Base-by-base conservation (phyloP, 2,113 vertebrate genomes). In the Eclectus roratus region DNA sequence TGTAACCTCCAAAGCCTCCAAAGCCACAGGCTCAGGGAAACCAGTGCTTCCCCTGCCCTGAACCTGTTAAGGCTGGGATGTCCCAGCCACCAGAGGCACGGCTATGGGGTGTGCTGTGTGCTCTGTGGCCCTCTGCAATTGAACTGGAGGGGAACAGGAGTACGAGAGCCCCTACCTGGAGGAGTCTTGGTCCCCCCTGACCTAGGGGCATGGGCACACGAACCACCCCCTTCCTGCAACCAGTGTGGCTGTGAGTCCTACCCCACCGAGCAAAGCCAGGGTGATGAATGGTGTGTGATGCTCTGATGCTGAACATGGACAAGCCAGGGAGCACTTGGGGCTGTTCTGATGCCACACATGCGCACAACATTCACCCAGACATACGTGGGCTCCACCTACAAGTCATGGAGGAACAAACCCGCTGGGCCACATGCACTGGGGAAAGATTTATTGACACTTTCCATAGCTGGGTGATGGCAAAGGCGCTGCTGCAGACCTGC, bases 381-480 rank as follows among this genome's bases (percentile, higher is more conserved):
- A 28, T 44, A 37, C 0, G 1, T 44, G 33, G 15, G 27, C 33
- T 46, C n/a, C n/a, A 5, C 29, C 46, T 68, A 69, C 37, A 10
- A 71, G 18, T 19, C 24, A 9, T 0, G 4, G 20, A 77, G 37
- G 35, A 83, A 29, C 64, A 35, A 88, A 15, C 33, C 85, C 4
- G 0, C 21, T 9, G 14, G 50, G 47, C 11, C 33, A 53, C 46
- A 7, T 4, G 16, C 65, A 12, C 8, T 9, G 25, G 19, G 29
- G n/a, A 74, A 37, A 41, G 28, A 11, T 97, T 97, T 97, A 95
- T 89, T 96, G 85, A 58, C 11, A 20, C 6, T 63, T 89, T 73
- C 13, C 41, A 53, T 27, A 80, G 35, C 39, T 1, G 13, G 27
- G 10, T 33, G 6, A 28, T 10, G 44, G 56, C 73, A 72, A 85